Evolutionary conservation across 2,797 vertebrate species (phyloP).

Genomic region (Sphaeramia orbicularis): DNA sequence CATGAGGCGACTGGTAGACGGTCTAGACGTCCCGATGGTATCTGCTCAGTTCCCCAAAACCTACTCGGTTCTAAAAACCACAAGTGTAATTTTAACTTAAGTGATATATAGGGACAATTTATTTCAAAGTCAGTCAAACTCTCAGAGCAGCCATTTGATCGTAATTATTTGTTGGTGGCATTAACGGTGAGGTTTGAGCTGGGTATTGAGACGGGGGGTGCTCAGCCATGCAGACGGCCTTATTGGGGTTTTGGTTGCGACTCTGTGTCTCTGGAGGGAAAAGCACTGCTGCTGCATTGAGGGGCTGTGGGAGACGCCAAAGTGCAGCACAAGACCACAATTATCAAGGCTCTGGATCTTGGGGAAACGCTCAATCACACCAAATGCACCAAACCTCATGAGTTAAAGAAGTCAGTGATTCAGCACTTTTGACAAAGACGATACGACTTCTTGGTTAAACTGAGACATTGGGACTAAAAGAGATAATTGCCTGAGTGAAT

Average conservation of each 20-base stretch:
- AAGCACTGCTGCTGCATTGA: constrained; percentile 41
- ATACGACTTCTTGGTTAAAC: constrained; percentile 30
- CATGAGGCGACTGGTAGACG: constrained; percentile 32
- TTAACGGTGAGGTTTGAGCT: constrained; percentile 58
- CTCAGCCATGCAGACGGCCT: no score
- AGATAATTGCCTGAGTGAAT: constrained; percentile 50
- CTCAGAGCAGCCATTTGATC: constrained; percentile 28
- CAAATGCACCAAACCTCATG: constrained; percentile 47
- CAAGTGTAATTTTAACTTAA: constrained; percentile 28
- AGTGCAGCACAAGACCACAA: constrained; percentile 67
- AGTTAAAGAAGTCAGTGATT: constrained; percentile 47
- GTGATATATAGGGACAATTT: constrained; percentile 25
- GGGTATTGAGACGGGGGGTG: constrained; percentile 52
- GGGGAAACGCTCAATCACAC: constrained; percentile 52
- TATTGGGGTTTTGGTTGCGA: constrained; percentile 80
- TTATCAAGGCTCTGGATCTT: constrained; percentile 59
- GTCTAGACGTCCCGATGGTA: constrained; percentile 40
- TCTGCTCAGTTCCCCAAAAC: constrained; percentile 17
- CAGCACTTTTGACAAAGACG: constrained; percentile 57
- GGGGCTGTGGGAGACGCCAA: constrained; percentile 59
- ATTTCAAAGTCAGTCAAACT: constrained; percentile 40
- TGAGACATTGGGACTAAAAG: constrained; percentile 30
- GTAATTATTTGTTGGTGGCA: constrained; percentile 65
- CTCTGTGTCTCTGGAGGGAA: constrained; percentile 79
- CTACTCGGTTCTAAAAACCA: constrained; percentile 42